phyloP scores from a whole-genome alignment of 2,888 invertebrate genomes.

The Athalia circularis region DNA sequence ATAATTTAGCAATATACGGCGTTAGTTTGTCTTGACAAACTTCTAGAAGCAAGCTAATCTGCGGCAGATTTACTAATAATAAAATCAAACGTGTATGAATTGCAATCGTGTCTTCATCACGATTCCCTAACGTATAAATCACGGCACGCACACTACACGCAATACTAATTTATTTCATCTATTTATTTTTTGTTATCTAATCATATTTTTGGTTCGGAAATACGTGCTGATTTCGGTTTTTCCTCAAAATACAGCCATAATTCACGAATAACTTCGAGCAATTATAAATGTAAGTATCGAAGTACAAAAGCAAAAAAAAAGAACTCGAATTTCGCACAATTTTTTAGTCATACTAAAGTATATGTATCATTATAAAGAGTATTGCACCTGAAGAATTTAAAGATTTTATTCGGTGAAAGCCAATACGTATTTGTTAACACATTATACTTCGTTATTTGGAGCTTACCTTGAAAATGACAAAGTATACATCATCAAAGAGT shows the following conservation, averaged over 20 bases:
- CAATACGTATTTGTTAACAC: neutral
- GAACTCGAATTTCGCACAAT: slow-evolving; percentile 2
- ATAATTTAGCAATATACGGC: neutral
- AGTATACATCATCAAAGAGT: slow-evolving; percentile 14
- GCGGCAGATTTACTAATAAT: too few species aligned
- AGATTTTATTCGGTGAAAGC: slow-evolving; percentile 6
- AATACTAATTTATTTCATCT: slow-evolving; percentile 32
- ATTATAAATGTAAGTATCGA: slow-evolving; percentile 3
- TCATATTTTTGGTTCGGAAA: slow-evolving; percentile 24
- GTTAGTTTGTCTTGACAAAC: neutral
- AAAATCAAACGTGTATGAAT: neutral
- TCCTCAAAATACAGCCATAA: slow-evolving; percentile 29
- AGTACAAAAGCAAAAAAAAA: neutral
- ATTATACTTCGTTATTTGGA: neutral
- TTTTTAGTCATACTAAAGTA: neutral
- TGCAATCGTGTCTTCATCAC: neutral
- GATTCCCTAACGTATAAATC: slow-evolving; percentile 7
- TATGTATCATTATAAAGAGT: neutral
- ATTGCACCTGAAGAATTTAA: neutral
- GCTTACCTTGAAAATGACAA: neutral
- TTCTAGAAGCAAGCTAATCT: slow-evolving; percentile 1
- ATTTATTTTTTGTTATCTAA: slow-evolving; percentile 8
- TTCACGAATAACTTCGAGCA: slow-evolving; percentile 9
- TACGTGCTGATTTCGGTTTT: neutral
- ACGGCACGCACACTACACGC: slow-evolving; percentile 22